Base-by-base conservation (phyloP, 2,113 vertebrate species). In the Chaetura pelagica region DNA sequence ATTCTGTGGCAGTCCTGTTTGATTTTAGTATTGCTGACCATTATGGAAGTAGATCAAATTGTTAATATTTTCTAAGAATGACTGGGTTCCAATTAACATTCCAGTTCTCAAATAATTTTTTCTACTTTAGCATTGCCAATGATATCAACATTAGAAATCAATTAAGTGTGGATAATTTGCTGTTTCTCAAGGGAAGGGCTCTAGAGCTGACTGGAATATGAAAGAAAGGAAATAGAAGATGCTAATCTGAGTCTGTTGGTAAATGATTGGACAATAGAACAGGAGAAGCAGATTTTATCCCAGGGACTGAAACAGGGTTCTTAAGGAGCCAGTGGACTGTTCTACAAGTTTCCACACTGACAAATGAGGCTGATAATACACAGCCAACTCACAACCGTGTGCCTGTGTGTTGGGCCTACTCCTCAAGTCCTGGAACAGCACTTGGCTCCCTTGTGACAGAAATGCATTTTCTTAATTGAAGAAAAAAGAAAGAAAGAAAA, bases 71-170 rank as follows among this genome's bases (percentile, higher is more conserved):
- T 49, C 86, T 62, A 73, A 84, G 59, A 89, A 69, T 86, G 96
- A 80, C 8, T 96, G 89, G 71, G 67, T 91, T 96, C 59, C 87
- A 79, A 81, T 94, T 94, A 91, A 91, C 23, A 10, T 68, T 92
- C 93, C 3, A 13, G 49, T 89, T 93, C 68, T 96, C 71, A 84
- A n/a, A n/a, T n/a, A n/a, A 89, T 85, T 80, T 89, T 93, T 93
- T 75, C 64, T 79, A 6, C 58, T 93, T 91, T 35, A 69, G 61
- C 51, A 9, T 82, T 87, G 72, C 34, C 83, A 84, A 38, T 66
- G 51, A 88, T 93, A 90, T 84, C 91, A 90, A 61, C 68, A 75
- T 84, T 83, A 92, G 93, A 93, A 95, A 85, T 95, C 91, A 79
- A 61, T 93, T 94, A 94, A 90, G 76, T 85, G 87, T 91, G 74